Conservation (phyloP, 2,113 vertebrate genomes). For the Hymenochirus boettgeri region DNA sequence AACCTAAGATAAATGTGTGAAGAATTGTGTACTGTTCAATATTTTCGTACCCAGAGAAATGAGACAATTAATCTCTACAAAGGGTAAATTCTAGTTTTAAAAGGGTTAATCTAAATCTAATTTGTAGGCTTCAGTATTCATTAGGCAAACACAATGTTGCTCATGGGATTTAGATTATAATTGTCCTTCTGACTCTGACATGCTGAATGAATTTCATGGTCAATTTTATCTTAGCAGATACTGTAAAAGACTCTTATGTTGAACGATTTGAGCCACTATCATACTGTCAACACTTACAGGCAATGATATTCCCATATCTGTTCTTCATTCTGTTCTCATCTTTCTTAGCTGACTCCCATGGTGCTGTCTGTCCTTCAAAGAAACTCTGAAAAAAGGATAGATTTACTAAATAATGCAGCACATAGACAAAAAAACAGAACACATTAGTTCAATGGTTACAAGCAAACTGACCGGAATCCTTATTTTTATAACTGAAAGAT, state of each 20-base stretch:
- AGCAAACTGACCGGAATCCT: not conserved
- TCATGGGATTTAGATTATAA: conserved; percentile 39
- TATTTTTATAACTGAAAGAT: not conserved
- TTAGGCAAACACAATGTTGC: conserved; percentile 36
- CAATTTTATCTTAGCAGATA: conserved; percentile 41
- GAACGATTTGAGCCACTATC: conserved; percentile 33
- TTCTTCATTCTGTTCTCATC: conserved; percentile 99
- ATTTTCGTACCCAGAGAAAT: conserved; percentile 1
- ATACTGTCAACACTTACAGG: conserved; percentile 77
- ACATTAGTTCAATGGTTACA: conserved; percentile 29
- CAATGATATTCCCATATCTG: conserved; percentile 98
- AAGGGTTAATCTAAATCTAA: conserved; percentile 33
- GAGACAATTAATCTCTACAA: not conserved
- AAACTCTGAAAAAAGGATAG: conserved; percentile 79
- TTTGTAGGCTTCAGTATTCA: conserved; percentile 20
- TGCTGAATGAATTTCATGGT: conserved; percentile 36
- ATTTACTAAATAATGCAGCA: conserved; percentile 49
- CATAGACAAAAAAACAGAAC: conserved; percentile 48
- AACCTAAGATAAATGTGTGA: conserved; percentile 26
- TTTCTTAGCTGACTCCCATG: conserved; percentile 97
- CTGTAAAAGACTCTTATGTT: conserved; percentile 46
- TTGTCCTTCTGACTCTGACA: conserved; percentile 38
- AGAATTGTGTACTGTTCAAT: conserved; percentile 14
- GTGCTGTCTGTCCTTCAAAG: conserved; percentile 98
- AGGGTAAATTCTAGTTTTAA: not conserved